Evolutionary conservation across 2,113 vertebrate genomes (phyloP).

Genomic region (Hydrochoerus hydrochaeris): DNA sequence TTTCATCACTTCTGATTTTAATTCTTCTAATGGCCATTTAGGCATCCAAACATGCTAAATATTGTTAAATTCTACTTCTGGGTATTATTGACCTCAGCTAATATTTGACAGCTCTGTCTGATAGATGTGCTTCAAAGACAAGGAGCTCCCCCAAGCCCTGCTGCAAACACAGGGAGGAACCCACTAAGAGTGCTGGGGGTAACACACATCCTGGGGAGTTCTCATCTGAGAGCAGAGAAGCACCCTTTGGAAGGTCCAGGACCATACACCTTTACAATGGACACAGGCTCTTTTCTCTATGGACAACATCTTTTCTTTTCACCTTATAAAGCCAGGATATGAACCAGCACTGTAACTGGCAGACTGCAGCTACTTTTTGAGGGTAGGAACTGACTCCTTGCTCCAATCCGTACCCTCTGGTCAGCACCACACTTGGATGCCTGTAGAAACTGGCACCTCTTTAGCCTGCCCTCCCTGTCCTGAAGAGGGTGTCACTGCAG

Average conservation of each 20-base stretch:
- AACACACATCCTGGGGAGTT: not conserved
- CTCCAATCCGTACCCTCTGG: not conserved
- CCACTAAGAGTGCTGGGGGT: not conserved
- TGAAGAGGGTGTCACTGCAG: not conserved
- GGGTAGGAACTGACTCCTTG: not conserved
- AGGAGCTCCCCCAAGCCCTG: not conserved
- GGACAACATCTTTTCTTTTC: not conserved
- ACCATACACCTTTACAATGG: not conserved
- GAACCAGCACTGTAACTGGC: not conserved
- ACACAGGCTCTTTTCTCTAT: not conserved
- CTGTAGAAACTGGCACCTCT: fast-evolving
- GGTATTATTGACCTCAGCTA: not conserved
- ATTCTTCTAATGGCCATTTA: not conserved
- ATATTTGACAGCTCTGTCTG: not conserved
- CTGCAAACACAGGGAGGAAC: no score
- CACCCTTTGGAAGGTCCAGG: not conserved
- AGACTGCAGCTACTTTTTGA: not conserved
- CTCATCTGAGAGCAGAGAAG: not conserved
- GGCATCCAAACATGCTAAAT: not conserved
- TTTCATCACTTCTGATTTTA: not conserved
- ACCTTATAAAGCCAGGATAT: not conserved
- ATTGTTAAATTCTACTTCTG: not conserved
- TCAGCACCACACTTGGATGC: not conserved
- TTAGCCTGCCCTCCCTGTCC: not conserved
- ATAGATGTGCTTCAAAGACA: not conserved